phyloP scores from a whole-genome alignment of 2,888 invertebrate species.

The Sussaba pulchella region DNA sequence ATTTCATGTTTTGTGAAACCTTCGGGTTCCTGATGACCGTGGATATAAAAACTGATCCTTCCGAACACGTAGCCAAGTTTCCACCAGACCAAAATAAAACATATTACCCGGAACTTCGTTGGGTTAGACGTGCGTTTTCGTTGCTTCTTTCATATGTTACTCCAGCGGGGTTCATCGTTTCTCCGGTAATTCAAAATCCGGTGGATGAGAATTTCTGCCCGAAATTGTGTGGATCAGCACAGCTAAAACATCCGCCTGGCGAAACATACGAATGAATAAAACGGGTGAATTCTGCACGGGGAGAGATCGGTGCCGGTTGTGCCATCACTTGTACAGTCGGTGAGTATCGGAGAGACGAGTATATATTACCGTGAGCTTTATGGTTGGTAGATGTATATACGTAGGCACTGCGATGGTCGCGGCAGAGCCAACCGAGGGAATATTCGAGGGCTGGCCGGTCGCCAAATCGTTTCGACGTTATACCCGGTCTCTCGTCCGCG shows the following conservation, averaged over 20 bases:
- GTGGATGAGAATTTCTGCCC: slow-evolving; percentile 23
- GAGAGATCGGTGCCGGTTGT: slow-evolving; percentile 32
- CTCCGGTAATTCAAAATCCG: background rate
- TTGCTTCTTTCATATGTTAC: slow-evolving; percentile 10
- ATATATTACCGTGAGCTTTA: background rate
- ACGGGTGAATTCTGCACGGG: slow-evolving; percentile 31
- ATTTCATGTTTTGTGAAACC: background rate
- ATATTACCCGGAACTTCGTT: slow-evolving; percentile 17
- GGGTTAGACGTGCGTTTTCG: slow-evolving; percentile 15
- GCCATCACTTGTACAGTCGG: slow-evolving; percentile 47
- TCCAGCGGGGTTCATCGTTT: background rate
- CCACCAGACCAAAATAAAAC: slow-evolving; percentile 18
- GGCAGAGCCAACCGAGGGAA: slow-evolving; percentile 43
- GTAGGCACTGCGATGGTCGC: slow-evolving; percentile 35
- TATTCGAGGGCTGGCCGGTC: slow-evolving; percentile 73
- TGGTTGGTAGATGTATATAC: slow-evolving; percentile 32
- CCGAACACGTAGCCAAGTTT: background rate
- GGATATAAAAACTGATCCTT: background rate
- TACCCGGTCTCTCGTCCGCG: slow-evolving; percentile 59
- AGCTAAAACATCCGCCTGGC: slow-evolving; percentile 37
- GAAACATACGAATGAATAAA: slow-evolving; percentile 34
- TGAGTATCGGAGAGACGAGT: slow-evolving; percentile 27
- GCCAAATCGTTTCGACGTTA: slow-evolving; percentile 79
- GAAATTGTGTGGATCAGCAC: slow-evolving; percentile 40
- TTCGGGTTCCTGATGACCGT: background rate